Evolutionary conservation across 2,113 vertebrate species (phyloP).

Genomic region (Panthera leo): DNA sequence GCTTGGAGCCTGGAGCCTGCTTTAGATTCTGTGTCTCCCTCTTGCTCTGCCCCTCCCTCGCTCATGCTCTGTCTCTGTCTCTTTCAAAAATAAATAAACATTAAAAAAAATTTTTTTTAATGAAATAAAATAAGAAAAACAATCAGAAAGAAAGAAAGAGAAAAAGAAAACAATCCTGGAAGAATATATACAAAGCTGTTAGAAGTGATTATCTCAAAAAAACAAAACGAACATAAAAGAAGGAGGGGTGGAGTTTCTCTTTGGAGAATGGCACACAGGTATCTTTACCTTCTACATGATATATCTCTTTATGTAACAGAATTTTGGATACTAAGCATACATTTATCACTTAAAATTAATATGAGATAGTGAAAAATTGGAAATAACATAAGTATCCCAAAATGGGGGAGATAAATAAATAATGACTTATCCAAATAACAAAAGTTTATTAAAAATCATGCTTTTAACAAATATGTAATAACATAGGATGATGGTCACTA

Average conservation of each 20-base stretch:
- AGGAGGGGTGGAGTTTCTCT: background rate
- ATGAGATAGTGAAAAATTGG: background rate
- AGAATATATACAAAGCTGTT: background rate
- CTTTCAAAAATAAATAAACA: too few relatives aligned
- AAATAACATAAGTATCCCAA: background rate
- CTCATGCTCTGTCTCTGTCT: too few relatives aligned
- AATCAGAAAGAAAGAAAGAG: background rate
- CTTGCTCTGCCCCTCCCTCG: too few relatives aligned
- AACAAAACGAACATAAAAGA: background rate
- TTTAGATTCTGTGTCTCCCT: too few relatives aligned
- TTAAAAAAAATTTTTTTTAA: background rate
- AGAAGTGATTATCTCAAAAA: background rate
- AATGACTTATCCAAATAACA: background rate
- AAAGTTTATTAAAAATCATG: constrained; percentile 6
- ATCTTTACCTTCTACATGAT: background rate
- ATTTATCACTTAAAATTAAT: background rate
- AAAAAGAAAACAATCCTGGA: background rate
- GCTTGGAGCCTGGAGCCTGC: too few relatives aligned
- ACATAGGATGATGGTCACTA: background rate
- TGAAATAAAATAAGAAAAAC: background rate
- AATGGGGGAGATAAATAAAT: background rate
- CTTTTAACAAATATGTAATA: background rate
- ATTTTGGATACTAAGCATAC: background rate
- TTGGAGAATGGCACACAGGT: background rate
- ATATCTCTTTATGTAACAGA: background rate